Base-by-base conservation (phyloP, 2,797 vertebrate species). In the Brachyalestes nurse region DNA sequence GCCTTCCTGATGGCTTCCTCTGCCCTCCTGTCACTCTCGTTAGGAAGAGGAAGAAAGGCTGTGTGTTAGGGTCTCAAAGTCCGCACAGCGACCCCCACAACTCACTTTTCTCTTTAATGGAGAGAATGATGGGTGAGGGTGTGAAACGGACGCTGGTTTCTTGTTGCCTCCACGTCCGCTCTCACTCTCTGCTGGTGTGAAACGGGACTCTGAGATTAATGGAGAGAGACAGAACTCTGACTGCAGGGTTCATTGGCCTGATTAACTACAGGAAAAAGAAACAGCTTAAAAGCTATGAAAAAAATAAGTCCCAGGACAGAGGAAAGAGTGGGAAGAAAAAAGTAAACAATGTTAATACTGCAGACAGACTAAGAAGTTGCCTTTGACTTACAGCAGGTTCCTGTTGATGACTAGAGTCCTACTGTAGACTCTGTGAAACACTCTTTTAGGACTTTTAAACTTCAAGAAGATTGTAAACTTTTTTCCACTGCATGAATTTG, bases 1-100 rank as follows among this genome's bases (percentile, higher is more conserved):
- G 28, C 42, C 57, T 13, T 67, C 62, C 76, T 83, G 78, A 80
- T 81, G 57, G 49, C 17, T 83, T 53, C 34, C 61, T 57, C 60
- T 69, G 16, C 51, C 71, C 51, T 72, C 60, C 58, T 78, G 55
- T 64, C 17, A 13, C 58, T 55, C 75, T 80, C 51, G 7, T 77
- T 82, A 77, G 40, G 23, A 65, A 65, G 47, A 66, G 71, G 60
- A 80, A 74, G 42, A 67, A 34, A 74, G 45, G 51, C 71, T 4
- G 5, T 40, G 51, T 72, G 71, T 19, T 72, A 38, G n/a, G 17
- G 12, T 28, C 65, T 67, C 38, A 60, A 67, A 75, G 60, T 73
- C 61, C 2, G 21, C 58, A 58, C 49, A 10, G 38, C 25, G 28
- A 66, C 82, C 71, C 67, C 65, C 5, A 38, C 69, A 12, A 55